A percentile compares a stretch with the other conserved stretches of the same genome.
Conservation (phyloP, 2,113 vertebrate genomes). For the Onychostoma macrolepis region DNA sequence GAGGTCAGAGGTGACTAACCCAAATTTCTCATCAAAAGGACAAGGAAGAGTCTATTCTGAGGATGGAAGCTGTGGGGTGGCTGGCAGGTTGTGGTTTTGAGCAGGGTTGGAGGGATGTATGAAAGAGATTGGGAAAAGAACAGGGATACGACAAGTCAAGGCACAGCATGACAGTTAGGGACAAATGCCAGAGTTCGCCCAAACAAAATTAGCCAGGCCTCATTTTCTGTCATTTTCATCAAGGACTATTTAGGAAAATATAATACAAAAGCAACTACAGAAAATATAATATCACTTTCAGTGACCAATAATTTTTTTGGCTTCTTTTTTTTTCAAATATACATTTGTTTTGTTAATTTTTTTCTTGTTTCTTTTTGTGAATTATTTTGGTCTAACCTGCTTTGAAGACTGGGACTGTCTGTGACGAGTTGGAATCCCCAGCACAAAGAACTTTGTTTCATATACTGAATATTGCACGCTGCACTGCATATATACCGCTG, state of each 20-base stretch:
- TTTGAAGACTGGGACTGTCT: conserved; percentile 72
- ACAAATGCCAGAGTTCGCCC: conserved; percentile 57
- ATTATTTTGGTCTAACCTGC: conserved; percentile 75
- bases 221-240: conserved; percentile 50
- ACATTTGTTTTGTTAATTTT: conserved; percentile 59
- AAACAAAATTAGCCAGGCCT: conserved; percentile 75
- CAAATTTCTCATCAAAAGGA: not conserved
- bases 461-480: conserved; percentile 65
- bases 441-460: conserved; percentile 79
- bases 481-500: conserved; percentile 53
- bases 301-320: conserved; percentile 76
- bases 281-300: conserved; percentile 87
- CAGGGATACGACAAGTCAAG: conserved; percentile 86
- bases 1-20: conserved; percentile 1
- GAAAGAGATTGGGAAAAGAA: conserved; percentile 62
- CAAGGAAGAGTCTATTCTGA: conserved; percentile 4
- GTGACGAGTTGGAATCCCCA: conserved; percentile 76
- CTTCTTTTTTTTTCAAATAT: conserved; percentile 66
- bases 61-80: conserved; percentile 37
- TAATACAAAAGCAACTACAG: conserved; percentile 95
- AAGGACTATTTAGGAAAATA: conserved; percentile 97
- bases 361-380: conserved; percentile 37
- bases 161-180: conserved; percentile 85
- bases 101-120: conserved; percentile 9
- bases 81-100: conserved; percentile 57